These are phyloP conservation scores for Myotis vivesi DNA, from an alignment of 2,797 vertebrate genomes.

Conservation along the genomic window DNA sequence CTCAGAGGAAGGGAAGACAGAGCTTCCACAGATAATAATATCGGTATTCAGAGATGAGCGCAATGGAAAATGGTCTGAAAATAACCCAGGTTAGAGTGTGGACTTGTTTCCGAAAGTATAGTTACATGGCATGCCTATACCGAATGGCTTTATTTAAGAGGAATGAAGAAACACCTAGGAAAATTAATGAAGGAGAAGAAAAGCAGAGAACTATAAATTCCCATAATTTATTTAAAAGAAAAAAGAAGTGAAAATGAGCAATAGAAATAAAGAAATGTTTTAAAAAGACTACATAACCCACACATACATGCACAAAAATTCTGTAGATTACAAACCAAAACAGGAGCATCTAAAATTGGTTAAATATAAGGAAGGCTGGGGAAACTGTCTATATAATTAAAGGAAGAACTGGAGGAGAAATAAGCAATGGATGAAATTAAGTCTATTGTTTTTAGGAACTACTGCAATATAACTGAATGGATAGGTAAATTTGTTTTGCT, in stretches of 20 bases:
- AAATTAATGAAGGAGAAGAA: background rate
- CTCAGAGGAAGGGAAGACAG: background rate
- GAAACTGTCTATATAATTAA: background rate
- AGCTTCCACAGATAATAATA: background rate
- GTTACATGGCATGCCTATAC: background rate
- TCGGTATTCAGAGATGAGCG: background rate
- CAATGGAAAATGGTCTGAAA: background rate
- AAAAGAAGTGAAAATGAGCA: background rate
- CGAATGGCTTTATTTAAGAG: background rate
- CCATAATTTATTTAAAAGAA: background rate
- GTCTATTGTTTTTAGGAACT: background rate
- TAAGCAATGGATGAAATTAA: conserved; percentile 33
- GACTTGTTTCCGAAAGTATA: background rate
- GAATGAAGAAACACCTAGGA: background rate
- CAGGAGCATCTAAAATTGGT: background rate
- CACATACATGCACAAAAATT: background rate
- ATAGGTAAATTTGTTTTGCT: conserved; percentile 43
- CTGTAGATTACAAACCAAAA: background rate
- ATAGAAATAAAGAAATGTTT: background rate
- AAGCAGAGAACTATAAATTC: background rate
- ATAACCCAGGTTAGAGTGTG: background rate
- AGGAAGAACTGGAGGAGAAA: conserved; percentile 8
- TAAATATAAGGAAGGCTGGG: background rate
- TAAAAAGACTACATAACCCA: background rate
- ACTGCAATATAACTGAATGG: background rate